Percentiles rank a stretch among this genome's conserved stretches.
Conservation (phyloP, 1,140 invertebrate genomes). For the Heterodera schachtii region DNA sequence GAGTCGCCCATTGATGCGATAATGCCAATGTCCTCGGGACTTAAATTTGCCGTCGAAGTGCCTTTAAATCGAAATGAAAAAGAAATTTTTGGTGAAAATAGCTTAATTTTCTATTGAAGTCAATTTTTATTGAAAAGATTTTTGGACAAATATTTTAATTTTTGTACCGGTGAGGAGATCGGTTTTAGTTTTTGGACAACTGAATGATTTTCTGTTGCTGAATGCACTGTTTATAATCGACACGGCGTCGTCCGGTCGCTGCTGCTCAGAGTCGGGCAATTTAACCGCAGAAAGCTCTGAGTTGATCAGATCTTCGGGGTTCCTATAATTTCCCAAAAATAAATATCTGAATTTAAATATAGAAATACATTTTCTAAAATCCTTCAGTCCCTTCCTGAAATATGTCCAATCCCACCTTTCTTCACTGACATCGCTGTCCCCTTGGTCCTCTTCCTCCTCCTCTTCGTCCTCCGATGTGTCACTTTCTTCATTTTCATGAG, state of each 20-base stretch:
- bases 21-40: constrained; percentile 54
- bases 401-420: constrained; percentile 27
- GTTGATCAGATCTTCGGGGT: constrained; percentile 50
- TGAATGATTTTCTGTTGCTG: constrained; percentile 44
- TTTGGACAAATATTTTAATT: too few relatives aligned
- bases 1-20: constrained; percentile 57
- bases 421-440: constrained; percentile 53
- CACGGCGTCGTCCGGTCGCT: constrained; percentile 43
- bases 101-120: too few relatives aligned
- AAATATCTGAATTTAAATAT: too few relatives aligned
- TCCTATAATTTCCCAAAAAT: constrained; percentile 17
- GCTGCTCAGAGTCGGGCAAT: constrained; percentile 43
- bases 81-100: background rate
- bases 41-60: constrained; percentile 47
- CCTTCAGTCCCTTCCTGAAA: too few relatives aligned
- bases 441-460: constrained; percentile 40
- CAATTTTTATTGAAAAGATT: background rate
- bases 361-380: too few relatives aligned
- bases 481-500: background rate
- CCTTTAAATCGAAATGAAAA: constrained; percentile 48
- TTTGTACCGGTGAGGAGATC: background rate
- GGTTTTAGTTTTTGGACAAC: constrained; percentile 24
- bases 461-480: constrained; percentile 28
- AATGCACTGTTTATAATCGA: constrained; percentile 52
- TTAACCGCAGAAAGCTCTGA: constrained; percentile 46